Evolutionary conservation across 2,888 invertebrate genomes (phyloP), one percentile per base, ranked within the genome.

Genomic region (Metalampra italica): DNA sequence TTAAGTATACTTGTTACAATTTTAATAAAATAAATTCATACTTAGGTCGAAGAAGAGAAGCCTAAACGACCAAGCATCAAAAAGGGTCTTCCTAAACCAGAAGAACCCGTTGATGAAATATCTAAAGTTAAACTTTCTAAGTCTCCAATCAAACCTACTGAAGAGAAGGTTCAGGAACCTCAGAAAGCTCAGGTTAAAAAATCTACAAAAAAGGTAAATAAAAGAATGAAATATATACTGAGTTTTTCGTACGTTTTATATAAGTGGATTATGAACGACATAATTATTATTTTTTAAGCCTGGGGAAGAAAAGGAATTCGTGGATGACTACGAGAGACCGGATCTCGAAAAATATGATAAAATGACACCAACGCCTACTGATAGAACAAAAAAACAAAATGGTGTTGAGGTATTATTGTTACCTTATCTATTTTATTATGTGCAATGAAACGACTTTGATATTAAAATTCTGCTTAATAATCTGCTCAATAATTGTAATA

Each of bases 311-410:
- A 82, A 87, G 56, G 92, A 92, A 55, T 87, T 90, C 46, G 85
- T 91, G 48, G 93, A 93, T 38, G 95, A 95, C 78, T 95, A 95
- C 68, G 94, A 95, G 71, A 90, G 93, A 55, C 92, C 94, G 0
- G 92, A 92, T 29, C 84, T 94, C 50, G 94, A 94, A 69, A 93
- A 92, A 79, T 94, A 93, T 65, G 92, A 93, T 67, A 92, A 92
- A 76, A 54, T 90, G 38, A 79, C 87, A 60, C 89, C 89, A 44
- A 82, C 88, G 42, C 72, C 84, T 38, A 64, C 65, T 30, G 88
- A 88, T 57, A 87, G 71, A 56, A 67, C 68, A 40, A 88, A 86
- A 76, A 86, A 83, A 64, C 80, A 85, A 71, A 89, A 88, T 51
- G 87, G 87, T 50, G 71, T 86, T 54, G 68, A 74, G 58, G 81